A percentile compares a stretch with the other conserved stretches of the same genome.
phyloP scores from a whole-genome alignment of 2,797 vertebrate species.

The Tolypeutes matacus region DNA sequence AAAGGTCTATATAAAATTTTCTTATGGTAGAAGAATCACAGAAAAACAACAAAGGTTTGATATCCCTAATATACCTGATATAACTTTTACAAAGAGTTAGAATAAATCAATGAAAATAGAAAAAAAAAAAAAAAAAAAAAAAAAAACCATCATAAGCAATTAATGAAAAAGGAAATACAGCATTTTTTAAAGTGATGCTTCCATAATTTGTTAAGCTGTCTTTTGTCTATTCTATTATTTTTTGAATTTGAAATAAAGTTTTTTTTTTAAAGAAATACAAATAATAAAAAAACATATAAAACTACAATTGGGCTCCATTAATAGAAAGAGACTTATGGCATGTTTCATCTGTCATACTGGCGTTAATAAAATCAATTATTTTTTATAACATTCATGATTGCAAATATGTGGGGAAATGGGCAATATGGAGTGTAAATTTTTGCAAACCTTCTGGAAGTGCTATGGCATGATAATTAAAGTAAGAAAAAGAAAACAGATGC shows the following conservation, averaged over 20 bases:
- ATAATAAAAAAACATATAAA: not conserved
- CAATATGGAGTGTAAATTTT: not conserved
- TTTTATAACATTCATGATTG: not conserved
- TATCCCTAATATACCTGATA: not conserved
- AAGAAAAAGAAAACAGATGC: not conserved
- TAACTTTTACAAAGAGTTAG: not conserved
- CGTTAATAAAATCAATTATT: not conserved
- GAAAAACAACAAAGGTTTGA: not conserved
- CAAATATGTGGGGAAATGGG: not conserved
- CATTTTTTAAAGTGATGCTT: too few species aligned
- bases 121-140: not conserved
- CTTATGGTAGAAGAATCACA: not conserved
- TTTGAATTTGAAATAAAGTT: too few species aligned
- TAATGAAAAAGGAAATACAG: not conserved
- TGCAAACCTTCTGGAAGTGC: not conserved
- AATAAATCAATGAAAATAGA: not conserved
- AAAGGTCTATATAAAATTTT: not conserved
- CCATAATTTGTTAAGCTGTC: too few species aligned
- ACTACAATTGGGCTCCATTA: not conserved
- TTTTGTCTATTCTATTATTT: too few species aligned
- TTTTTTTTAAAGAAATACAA: not conserved
- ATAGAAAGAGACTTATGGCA: not conserved
- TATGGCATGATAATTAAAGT: not conserved
- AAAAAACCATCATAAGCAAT: not conserved
- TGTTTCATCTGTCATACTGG: not conserved